Base-by-base conservation (phyloP, 2,888 invertebrate species). In the Tryphoninae sp. region DNA sequence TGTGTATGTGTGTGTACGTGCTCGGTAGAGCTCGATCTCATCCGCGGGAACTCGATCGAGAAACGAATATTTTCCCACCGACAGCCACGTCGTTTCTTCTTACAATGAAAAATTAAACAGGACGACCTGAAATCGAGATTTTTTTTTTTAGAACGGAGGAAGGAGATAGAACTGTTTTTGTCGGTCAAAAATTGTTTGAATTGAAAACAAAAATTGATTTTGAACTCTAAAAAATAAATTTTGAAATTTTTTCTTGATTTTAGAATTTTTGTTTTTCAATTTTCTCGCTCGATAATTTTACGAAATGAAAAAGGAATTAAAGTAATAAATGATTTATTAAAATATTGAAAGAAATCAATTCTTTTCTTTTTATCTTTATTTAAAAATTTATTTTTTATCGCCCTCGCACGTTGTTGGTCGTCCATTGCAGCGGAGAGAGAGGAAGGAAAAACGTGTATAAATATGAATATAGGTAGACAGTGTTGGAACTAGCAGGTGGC, bases 401-500 rank as follows among this genome's bases (percentile, higher is more conserved):
- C 78, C 49, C 72, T 53, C 49, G 53, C 23, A 65, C 42, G 72
- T 68, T 77, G 51, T 81, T 81, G 79, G 81, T 79, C 26, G 26
- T 78, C 81, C 79, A 77, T 69, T 73, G 65, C 58, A 49, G 72
- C 55, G 65, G 33, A 49, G 58, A 49, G 58, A 74, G 74, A 51
- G 79, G 73, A 73, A 69, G 79, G 80, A 13, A 59, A 26, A 26
- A 26, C 9, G n/a, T 2, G 26, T 59, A 55, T 55, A 55, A 49
- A 59, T 40, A 13, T 45, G 71, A 64, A 72, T 49, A 55, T 64
- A 65, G 62, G 45, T 73, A 42, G 61, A 55, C 33, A 72, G 80
- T 49, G 73, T 73, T 62, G 73, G 74, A 59, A 77, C 68, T 19
- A 78, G 73, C 87, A 89, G 89, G 87, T 87, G 89, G 88, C 90